A percentile compares a stretch with the other conserved stretches of the same genome.
Conservation (phyloP, 2,888 invertebrate genomes). For the Xestobium rufovillosum region DNA sequence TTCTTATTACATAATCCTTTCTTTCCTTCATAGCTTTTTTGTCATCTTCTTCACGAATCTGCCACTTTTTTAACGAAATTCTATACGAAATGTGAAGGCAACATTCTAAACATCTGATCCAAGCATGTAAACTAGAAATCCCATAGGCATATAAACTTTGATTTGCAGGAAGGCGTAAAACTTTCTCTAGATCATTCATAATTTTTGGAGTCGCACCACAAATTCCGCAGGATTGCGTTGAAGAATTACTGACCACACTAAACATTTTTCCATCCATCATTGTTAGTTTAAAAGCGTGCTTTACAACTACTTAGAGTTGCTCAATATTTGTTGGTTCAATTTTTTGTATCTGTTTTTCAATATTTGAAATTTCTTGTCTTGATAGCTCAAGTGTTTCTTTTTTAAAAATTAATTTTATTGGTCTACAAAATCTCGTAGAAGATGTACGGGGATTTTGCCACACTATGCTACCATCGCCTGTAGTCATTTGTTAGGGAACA, state of each 20-base stretch:
- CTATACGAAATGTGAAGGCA: conserved; percentile 16
- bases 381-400: conserved; percentile 15
- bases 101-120: no score
- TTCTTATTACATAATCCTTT: no score
- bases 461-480: conserved; percentile 11
- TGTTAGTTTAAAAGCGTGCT: conserved; percentile 14
- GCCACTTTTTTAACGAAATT: conserved; percentile 13
- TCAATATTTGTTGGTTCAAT: conserved; percentile 11
- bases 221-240: no score
- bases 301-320: conserved; percentile 9
- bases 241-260: conserved; percentile 12
- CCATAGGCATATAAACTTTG: conserved; percentile 14
- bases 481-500: conserved; percentile 13
- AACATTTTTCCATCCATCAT: conserved; percentile 20
- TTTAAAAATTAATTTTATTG: conserved; percentile 14
- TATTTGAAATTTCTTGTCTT: conserved; percentile 13
- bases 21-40: conserved; percentile 3
- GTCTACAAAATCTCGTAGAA: conserved; percentile 17
- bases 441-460: conserved; percentile 18
- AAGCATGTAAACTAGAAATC: conserved; percentile 14
- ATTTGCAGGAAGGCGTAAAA: conserved; percentile 8
- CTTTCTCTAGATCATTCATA: conserved; percentile 13
- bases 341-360: conserved; percentile 13
- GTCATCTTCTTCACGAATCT: conserved; percentile 10
- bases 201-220: no score